Evolutionary conservation across 2,888 invertebrate genomes (phyloP).

Genomic region (Drosophila incognita): DNA sequence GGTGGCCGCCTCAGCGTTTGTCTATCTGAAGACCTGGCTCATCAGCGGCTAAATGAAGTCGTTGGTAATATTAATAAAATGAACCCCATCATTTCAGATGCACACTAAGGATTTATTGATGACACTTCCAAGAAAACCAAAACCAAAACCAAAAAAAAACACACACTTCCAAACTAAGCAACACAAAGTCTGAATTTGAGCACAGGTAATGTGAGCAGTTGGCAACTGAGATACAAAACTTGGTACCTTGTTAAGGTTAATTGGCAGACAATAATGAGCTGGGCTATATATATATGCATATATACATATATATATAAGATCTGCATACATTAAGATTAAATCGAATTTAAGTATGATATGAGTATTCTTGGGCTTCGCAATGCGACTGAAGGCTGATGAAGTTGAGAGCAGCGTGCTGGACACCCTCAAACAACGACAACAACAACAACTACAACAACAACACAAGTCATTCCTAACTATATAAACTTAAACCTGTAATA

Average conservation of each 20-base stretch:
- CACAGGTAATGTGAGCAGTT: slow-evolving; percentile 35
- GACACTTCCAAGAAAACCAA: slow-evolving; percentile 40
- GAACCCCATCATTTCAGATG: slow-evolving; percentile 10
- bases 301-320: not conserved
- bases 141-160: not conserved
- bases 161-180: slow-evolving; percentile 53
- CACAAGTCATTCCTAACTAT: slow-evolving; percentile 6
- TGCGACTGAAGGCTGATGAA: slow-evolving; percentile 30
- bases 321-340: slow-evolving; percentile 23
- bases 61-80: not conserved
- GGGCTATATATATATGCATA: slow-evolving; percentile 25
- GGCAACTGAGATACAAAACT: slow-evolving; percentile 25
- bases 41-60: slow-evolving; percentile 65
- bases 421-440: slow-evolving; percentile 53
- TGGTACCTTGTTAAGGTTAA: slow-evolving; percentile 33
- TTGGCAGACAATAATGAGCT: slow-evolving; percentile 51
- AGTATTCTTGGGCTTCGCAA: slow-evolving; percentile 12
- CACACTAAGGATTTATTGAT: slow-evolving; percentile 24
- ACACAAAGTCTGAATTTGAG: slow-evolving; percentile 68
- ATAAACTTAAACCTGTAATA: slow-evolving; percentile 24
- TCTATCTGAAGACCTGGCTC: slow-evolving; percentile 76
- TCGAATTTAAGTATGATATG: slow-evolving; percentile 55
- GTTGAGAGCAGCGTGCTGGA: slow-evolving; percentile 61
- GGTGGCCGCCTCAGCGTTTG: slow-evolving; percentile 62
- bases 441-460: slow-evolving; percentile 18